Evolutionary conservation across 2,888 invertebrate genomes (phyloP), one percentile per base, ranked within the genome.

Genomic region (Hirtodrosophila cameraria): DNA sequence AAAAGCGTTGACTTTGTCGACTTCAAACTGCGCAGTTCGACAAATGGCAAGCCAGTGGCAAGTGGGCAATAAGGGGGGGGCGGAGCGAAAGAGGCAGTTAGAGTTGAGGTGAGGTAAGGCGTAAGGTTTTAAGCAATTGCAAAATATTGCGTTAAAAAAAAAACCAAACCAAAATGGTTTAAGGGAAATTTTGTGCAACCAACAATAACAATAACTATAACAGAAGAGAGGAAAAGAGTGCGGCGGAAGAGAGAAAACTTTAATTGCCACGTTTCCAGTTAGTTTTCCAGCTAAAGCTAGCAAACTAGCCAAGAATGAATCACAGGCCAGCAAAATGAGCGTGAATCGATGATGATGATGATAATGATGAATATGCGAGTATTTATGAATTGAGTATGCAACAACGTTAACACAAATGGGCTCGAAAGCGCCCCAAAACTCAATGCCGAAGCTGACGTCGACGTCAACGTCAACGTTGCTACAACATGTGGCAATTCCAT

Each of bases 21-120:
- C 55, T 46, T 25, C 62, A 57, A 73, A 75, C 66, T 75, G 75
- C 75, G 75, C 81, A 75, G 77, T 80, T 59, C 65, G 71, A 45
- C 53, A 45, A 30, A 54, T 46, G 67, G 62, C 53, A 52, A 52
- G 54, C 46, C 42, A 41, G 25, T 38, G 31, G 11, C 20, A 27
- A 23, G 15, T 12, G 41, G 7, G 13, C 8, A 23, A 8, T n/a
- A n/a, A 35, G 18, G 8, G 39, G 6, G 8, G 12, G 6, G n/a
- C n/a, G n/a, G 18, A 18, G 5, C 18, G n/a, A n/a, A n/a, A n/a
- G n/a, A n/a, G 18, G 18, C 6, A 8, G 23, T 11, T 1, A 2
- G 20, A n/a, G 13, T 15, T 1, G 25, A 11, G n/a, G 41, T 12
- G 30, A 27, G 27, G 50, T 15, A 27, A 20, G 27, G 9, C 39